Base-by-base conservation (phyloP, 2,797 vertebrate genomes). In the Arrhamphus sclerolepis region DNA sequence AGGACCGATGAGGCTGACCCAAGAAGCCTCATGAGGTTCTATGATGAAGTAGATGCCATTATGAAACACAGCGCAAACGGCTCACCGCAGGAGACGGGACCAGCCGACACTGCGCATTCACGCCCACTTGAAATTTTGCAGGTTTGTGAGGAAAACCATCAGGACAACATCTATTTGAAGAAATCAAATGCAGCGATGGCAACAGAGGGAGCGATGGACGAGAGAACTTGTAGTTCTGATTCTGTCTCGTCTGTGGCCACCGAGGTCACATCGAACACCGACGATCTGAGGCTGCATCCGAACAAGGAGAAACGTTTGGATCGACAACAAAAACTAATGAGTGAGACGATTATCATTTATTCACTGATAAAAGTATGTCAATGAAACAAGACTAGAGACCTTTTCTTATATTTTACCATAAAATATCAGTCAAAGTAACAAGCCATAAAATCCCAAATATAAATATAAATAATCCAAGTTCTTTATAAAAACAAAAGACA, bases 11-110 rank as follows among this genome's bases (percentile, higher is more conserved):
- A 92, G 13, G 79, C 84, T 0, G 94, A 93, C 79, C 89, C 92
- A 7, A 86, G 86, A 26, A 92, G 91, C 57, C 90, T 94, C 59
- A 95, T 95, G 92, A 93, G 87, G 82, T 95, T 96, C 90, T 97
- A 96, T 0, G 90, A 95, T 17, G 94, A 96, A 84, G 90, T 93
- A 64, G 94, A 95, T 20, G 89, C 82, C 62, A 94, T 96, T 43
- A 89, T 95, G 90, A 93, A 82, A n/a, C 90, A 85, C 55, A 28
- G 56, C 0, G 62, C 31, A 0, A 78, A 66, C 0, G 75, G 72
- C 17, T 80, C 84, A 0, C 51, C 65, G 0, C 38, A 22, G 1
- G 42, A 54, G 5, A 10, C 53, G 0, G 66, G 43, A 46, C 59
- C 72, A 26, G 59, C 78, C 0, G 77, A 89, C 24, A 58, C 70